Evolutionary conservation across 2,888 invertebrate species (phyloP).

Genomic region (Selenia dentaria): DNA sequence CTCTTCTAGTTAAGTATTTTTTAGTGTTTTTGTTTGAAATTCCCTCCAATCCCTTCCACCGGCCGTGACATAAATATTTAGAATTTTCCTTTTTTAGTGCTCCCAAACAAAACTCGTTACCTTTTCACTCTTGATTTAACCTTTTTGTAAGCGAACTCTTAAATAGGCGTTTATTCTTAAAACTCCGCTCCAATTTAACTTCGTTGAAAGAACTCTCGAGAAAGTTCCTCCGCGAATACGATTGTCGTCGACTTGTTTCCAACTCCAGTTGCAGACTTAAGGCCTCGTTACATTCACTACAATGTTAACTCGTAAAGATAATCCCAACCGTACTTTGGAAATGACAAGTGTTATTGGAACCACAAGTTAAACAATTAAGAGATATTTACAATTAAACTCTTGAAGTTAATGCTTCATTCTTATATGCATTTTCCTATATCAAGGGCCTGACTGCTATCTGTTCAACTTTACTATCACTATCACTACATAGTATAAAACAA

Average conservation of each 20-base stretch:
- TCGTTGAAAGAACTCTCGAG: constrained; percentile 24
- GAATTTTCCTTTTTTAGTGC: constrained; percentile 10
- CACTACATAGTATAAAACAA: no score
- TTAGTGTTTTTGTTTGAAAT: neutral
- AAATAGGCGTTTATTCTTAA: constrained; percentile 32
- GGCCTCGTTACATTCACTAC: neutral
- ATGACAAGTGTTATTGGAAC: no score
- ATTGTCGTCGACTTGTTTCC: constrained; percentile 24
- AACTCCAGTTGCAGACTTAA: constrained; percentile 14
- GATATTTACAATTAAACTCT: no score
- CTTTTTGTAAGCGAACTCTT: constrained; percentile 30
- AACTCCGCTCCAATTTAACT: constrained; percentile 37
- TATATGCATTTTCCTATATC: no score
- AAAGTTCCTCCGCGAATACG: constrained; percentile 14
- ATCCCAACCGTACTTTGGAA: no score
- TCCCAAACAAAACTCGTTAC: constrained; percentile 31
- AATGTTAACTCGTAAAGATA: no score
- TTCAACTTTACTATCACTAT: no score
- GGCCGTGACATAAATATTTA: constrained; percentile 7
- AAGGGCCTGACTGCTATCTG: no score
- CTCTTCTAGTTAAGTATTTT: no score
- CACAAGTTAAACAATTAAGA: no score
- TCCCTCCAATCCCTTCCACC: neutral
- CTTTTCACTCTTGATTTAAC: constrained; percentile 34
- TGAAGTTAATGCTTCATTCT: no score